phyloP scores from a whole-genome alignment of 1,140 invertebrate genomes.

The Tachypleus tridentatus region DNA sequence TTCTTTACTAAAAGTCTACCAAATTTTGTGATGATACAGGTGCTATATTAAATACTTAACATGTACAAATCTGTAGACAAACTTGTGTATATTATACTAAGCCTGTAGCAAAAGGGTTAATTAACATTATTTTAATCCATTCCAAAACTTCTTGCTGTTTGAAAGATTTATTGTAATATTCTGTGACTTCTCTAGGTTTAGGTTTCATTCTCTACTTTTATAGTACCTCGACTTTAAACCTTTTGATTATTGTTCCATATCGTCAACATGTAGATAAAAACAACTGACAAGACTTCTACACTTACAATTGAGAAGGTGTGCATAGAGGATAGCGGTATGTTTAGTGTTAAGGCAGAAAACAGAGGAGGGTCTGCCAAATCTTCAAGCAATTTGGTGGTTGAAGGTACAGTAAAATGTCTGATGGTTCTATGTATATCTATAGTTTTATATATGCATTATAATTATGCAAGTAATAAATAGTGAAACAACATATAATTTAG shows the following conservation, averaged over 20 bases:
- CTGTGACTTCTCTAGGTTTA: neutral
- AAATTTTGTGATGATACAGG: too few relatives aligned
- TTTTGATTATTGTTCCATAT: neutral
- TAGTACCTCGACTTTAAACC: neutral
- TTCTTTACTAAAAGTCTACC: too few relatives aligned
- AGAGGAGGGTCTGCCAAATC: constrained; percentile 82
- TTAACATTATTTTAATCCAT: too few relatives aligned
- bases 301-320: constrained; percentile 79
- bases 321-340: constrained; percentile 82
- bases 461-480: too few relatives aligned
- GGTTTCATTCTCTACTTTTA: neutral
- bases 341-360: constrained; percentile 80
- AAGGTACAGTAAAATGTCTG: constrained; percentile 37
- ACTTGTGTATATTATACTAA: too few relatives aligned
- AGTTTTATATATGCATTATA: too few relatives aligned
- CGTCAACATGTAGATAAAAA: constrained; percentile 56
- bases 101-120: too few relatives aligned
- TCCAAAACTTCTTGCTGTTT: neutral
- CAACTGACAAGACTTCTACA: constrained; percentile 77
- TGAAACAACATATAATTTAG: too few relatives aligned
- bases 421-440: neutral
- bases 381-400: constrained; percentile 87
- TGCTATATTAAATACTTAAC: too few relatives aligned
- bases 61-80: too few relatives aligned
- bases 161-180: neutral